Evolutionary conservation across 1,140 invertebrate species (phyloP).

Genomic region (Aporrectodea caliginosa): DNA sequence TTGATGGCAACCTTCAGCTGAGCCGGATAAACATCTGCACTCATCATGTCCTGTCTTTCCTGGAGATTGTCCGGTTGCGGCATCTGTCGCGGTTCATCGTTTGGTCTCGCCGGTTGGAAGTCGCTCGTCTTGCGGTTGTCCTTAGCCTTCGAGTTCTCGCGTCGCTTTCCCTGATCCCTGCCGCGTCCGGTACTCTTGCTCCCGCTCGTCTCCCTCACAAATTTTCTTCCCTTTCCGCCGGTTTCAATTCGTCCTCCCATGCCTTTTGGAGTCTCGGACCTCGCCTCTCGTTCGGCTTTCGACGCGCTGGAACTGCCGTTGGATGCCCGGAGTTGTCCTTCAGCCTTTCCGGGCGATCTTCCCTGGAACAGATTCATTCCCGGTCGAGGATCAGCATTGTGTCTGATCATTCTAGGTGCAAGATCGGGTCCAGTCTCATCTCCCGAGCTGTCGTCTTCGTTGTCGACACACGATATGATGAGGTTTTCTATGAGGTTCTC

Average conservation of each 20-base stretch:
- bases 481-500: slow-evolving; percentile 33
- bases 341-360: neutral
- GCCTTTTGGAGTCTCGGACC: neutral
- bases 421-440: neutral
- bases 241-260: neutral
- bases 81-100: neutral
- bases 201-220: neutral
- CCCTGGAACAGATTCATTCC: neutral
- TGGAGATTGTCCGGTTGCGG: neutral
- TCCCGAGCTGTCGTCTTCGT: slow-evolving; percentile 20
- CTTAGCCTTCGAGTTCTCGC: neutral
- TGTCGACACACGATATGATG: slow-evolving; percentile 26
- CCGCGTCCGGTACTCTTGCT: slow-evolving; percentile 2
- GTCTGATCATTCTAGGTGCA: neutral
- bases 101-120: neutral
- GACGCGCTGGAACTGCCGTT: neutral
- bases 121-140: neutral
- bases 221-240: neutral
- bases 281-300: neutral
- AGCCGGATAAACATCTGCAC: slow-evolving; percentile 30
- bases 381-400: no score
- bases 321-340: neutral
- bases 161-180: neutral
- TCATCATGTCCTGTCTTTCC: slow-evolving; percentile 9
- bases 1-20: slow-evolving; percentile 34